Percentiles rank a stretch among this genome's conserved stretches.
Evolutionary conservation across 2,888 invertebrate genomes (phyloP).

Genomic region (Agapostemon virescens): DNA sequence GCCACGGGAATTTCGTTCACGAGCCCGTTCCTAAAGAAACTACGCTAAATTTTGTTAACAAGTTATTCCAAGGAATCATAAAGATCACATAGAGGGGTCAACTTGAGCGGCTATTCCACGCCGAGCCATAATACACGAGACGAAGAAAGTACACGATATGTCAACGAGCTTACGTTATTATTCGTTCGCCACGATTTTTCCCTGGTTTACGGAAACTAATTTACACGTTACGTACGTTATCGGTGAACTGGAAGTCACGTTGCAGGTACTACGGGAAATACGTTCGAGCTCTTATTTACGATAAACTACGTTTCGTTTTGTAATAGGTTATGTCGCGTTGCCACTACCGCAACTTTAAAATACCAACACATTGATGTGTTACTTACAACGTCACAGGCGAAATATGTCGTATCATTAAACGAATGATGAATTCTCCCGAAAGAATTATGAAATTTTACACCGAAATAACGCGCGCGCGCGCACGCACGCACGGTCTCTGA

Average conservation of each 20-base stretch:
- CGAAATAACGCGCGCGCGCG: too few species aligned
- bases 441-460: constrained; percentile 25
- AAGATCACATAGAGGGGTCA: constrained; percentile 62
- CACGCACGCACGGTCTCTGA: not conserved
- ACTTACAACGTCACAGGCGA: constrained; percentile 9
- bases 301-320: constrained; percentile 30
- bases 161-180: constrained; percentile 38
- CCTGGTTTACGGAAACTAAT: not conserved
- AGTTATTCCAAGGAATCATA: constrained; percentile 54
- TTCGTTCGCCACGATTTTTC: constrained; percentile 4
- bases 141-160: constrained; percentile 50
- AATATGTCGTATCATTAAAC: constrained; percentile 20
- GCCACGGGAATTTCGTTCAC: constrained; percentile 40
- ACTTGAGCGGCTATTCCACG: constrained; percentile 57
- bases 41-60: constrained; percentile 61
- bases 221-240: not conserved
- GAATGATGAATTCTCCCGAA: constrained; percentile 24
- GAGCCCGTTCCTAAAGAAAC: constrained; percentile 43
- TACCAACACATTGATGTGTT: constrained; percentile 41
- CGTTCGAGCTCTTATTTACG: constrained; percentile 25
- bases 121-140: constrained; percentile 50
- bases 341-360: constrained; percentile 63
- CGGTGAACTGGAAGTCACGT: not conserved
- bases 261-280: not conserved
- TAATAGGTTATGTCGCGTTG: constrained; percentile 64